phyloP scores from a whole-genome alignment of 2,888 invertebrate genomes.

The Epiblema foenella region DNA sequence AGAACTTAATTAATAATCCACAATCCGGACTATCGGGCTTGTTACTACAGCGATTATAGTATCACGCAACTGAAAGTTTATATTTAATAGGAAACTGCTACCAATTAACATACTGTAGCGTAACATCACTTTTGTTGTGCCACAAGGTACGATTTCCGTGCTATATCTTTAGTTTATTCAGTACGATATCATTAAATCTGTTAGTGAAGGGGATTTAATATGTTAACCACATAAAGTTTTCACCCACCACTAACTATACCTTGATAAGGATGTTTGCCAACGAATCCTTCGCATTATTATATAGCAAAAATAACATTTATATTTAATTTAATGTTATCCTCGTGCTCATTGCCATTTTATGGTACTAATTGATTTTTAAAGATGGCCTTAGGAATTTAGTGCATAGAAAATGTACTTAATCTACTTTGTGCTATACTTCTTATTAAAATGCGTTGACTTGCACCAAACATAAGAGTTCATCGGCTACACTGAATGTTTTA shows the following conservation, averaged over 20 bases:
- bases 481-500: slow-evolving; percentile 42
- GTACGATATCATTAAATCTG: not conserved
- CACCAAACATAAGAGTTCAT: slow-evolving; percentile 36
- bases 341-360: no score
- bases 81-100: not conserved
- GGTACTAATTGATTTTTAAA: no score
- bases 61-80: not conserved
- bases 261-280: no score
- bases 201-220: no score
- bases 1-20: not conserved
- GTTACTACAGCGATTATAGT: not conserved
- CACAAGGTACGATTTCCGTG: not conserved
- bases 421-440: not conserved
- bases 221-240: no score
- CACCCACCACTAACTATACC: no score
- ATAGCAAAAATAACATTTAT: no score
- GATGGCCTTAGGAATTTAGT: no score
- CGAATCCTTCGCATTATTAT: no score
- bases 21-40: not conserved
- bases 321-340: no score
- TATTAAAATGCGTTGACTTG: slow-evolving; percentile 1
- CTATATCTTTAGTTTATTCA: not conserved
- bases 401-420: no score
- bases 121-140: no score
- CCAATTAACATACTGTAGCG: not conserved